phyloP scores from a whole-genome alignment of 2,113 vertebrate species.

The Oxyruncus cristatus region DNA sequence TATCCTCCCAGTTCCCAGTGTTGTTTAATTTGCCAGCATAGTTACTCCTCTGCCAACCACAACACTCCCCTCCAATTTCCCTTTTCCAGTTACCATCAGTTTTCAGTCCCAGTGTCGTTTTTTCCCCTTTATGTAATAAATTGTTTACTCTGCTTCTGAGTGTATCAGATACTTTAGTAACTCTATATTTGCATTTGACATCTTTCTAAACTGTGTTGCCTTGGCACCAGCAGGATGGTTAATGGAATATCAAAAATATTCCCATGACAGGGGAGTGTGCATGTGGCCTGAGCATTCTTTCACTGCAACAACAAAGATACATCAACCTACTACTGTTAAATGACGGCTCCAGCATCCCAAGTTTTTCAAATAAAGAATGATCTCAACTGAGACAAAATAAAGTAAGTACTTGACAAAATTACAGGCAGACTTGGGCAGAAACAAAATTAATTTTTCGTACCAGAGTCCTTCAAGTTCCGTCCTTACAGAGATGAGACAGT shows the following conservation, averaged over 20 bases:
- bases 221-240: not conserved
- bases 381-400: not conserved
- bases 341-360: not conserved
- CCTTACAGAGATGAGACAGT: fast-evolving
- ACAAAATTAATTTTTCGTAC: not conserved
- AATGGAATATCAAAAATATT: not conserved
- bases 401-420: not conserved
- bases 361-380: not conserved
- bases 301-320: not conserved
- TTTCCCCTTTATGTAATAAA: not conserved
- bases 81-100: not conserved
- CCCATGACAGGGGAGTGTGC: not conserved
- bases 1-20: not conserved
- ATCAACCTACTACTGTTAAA: not conserved
- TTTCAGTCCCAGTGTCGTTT: not conserved
- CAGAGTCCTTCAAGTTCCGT: not conserved
- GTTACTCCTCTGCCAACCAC: not conserved
- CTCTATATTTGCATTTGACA: not conserved
- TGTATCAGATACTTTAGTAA: not conserved
- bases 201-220: not conserved
- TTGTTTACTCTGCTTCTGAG: not conserved
- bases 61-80: not conserved
- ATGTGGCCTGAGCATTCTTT: not conserved
- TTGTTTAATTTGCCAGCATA: not conserved
- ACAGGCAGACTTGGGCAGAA: not conserved